These are phyloP conservation scores for Moxostoma hubbsi DNA, from an alignment of 2,797 vertebrate species.

Conservation along the genomic window DNA sequence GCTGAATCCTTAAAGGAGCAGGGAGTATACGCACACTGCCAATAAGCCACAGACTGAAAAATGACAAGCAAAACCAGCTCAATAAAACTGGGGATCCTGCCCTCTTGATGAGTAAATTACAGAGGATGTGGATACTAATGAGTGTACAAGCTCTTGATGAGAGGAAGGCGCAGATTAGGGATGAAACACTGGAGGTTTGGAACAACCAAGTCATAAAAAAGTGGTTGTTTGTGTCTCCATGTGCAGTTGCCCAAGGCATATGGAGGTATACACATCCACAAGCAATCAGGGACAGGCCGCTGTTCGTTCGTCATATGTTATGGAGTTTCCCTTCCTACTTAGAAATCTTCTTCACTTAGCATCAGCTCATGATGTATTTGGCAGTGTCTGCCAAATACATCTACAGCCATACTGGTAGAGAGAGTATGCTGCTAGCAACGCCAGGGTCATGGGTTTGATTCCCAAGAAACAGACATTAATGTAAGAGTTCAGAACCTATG, in stretches of 20 bases:
- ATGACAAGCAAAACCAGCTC: constrained; percentile 73
- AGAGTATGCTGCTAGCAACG: too few relatives aligned
- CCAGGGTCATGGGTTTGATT: too few relatives aligned
- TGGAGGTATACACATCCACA: constrained; percentile 4
- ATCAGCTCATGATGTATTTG: constrained; percentile 2
- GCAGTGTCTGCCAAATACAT: neutral
- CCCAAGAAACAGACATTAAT: too few relatives aligned
- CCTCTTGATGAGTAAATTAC: constrained; percentile 75
- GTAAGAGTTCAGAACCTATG: too few relatives aligned
- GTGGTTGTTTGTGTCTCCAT: constrained; percentile 33
- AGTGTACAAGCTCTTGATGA: constrained; percentile 65
- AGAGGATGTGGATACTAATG: constrained; percentile 72
- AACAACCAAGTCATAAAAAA: constrained; percentile 47
- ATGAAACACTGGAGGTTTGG: constrained; percentile 62
- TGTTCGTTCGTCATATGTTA: constrained; percentile 18
- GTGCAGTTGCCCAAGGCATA: constrained; percentile 20
- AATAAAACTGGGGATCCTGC: constrained; percentile 67
- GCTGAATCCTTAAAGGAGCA: constrained; percentile 28
- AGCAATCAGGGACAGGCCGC: constrained; percentile 12
- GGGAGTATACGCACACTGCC: constrained; percentile 62
- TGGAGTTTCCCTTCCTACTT: constrained; percentile 10
- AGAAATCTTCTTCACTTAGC: neutral
- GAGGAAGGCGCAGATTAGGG: constrained; percentile 66
- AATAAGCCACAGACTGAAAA: constrained; percentile 72
- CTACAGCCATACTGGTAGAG: too few relatives aligned